Evolutionary conservation across 2,113 vertebrate species (phyloP).

Genomic region (Amia ocellicauda): DNA sequence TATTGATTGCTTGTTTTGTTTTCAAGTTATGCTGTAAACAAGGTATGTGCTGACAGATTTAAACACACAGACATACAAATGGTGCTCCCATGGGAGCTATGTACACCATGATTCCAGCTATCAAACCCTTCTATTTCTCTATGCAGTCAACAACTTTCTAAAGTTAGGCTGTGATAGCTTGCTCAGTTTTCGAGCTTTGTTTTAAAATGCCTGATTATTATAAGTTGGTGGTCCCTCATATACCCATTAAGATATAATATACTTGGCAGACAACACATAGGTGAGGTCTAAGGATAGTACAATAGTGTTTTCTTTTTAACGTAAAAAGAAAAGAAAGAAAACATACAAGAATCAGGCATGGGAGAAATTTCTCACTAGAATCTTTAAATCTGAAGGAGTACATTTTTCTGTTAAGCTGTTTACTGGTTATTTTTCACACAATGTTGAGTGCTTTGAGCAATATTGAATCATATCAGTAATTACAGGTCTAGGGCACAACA

Average conservation of each 20-base stretch:
- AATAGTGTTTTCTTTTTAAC: too few species aligned
- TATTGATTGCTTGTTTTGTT: slow-evolving; percentile 63
- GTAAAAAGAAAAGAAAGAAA: too few species aligned
- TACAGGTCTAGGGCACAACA: too few species aligned
- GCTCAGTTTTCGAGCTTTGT: not conserved
- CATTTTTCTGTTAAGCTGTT: too few species aligned
- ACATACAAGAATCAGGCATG: too few species aligned
- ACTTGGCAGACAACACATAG: too few species aligned
- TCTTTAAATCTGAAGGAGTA: too few species aligned
- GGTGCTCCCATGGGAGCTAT: slow-evolving; percentile 26
- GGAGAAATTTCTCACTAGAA: too few species aligned
- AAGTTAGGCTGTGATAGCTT: not conserved
- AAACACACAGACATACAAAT: slow-evolving; percentile 24
- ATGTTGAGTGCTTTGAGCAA: too few species aligned
- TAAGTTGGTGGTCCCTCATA: not conserved
- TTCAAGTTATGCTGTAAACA: slow-evolving; percentile 49
- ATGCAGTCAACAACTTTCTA: slow-evolving; percentile 23
- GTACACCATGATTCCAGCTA: not conserved
- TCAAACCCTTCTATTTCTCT: slow-evolving; percentile 14
- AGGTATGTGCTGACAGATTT: slow-evolving; percentile 58
- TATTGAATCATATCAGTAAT: too few species aligned
- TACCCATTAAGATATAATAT: not conserved
- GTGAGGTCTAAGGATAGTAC: too few species aligned
- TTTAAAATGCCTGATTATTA: not conserved
- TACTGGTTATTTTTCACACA: too few species aligned